phyloP scores from a whole-genome alignment of 2,113 vertebrate species.

The Clarias gariepinus region DNA sequence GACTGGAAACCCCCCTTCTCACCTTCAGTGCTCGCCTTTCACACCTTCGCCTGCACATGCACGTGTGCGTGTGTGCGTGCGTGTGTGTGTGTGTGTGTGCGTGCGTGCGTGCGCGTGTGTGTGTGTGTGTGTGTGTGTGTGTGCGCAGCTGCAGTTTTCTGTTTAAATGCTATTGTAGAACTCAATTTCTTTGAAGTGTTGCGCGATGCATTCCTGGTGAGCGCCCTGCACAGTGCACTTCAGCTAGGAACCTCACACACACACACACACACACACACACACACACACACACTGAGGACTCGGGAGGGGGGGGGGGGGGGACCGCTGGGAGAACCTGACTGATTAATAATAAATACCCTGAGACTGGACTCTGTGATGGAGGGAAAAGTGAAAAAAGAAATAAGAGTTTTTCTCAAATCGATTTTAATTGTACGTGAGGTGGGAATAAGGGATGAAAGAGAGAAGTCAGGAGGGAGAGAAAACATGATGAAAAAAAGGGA shows the following conservation, averaged over 20 bases:
- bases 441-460: background rate
- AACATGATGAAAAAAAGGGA: background rate
- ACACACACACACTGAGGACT: no score
- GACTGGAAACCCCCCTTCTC: conserved; percentile 67
- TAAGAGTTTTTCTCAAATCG: background rate
- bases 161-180: background rate
- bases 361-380: background rate
- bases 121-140: conserved; percentile 38
- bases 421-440: background rate
- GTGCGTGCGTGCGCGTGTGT: conserved; percentile 54
- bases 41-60: conserved; percentile 61
- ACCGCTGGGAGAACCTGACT: background rate
- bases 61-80: conserved; percentile 50
- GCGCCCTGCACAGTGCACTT: background rate
- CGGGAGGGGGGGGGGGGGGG: no score
- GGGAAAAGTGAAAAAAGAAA: background rate
- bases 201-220: background rate
- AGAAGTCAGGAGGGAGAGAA: background rate
- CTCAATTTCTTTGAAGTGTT: background rate
- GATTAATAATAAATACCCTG: background rate
- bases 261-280: no score
- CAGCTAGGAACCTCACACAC: background rate
- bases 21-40: conserved; percentile 63
- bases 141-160: background rate
- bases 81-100: conserved; percentile 31